phyloP scores from a whole-genome alignment of 23 tunicate genomes.

The Halocynthia aurantium region DNA sequence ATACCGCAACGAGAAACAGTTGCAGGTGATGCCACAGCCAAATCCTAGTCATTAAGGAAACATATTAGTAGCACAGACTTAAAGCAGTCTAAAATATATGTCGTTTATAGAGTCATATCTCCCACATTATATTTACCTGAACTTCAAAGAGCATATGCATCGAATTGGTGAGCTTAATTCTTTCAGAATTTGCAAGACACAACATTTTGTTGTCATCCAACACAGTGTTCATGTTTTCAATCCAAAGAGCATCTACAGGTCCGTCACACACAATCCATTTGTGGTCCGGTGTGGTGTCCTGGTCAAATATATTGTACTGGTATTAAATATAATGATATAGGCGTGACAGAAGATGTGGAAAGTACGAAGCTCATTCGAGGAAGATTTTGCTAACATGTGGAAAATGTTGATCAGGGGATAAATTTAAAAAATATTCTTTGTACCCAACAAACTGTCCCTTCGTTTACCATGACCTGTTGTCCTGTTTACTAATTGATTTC shows the following conservation, averaged over 20 bases:
- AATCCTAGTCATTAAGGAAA: constrained; percentile 38
- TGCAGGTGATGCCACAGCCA: constrained; percentile 99
- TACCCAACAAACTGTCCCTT: no score
- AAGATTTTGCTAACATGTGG: not conserved
- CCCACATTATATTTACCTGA: constrained; percentile 43
- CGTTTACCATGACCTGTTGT: no score
- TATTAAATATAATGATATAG: not conserved
- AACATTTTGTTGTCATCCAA: constrained; percentile 99
- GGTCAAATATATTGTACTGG: not conserved
- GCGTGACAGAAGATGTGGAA: no score
- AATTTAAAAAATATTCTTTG: not conserved
- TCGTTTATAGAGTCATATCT: not conserved
- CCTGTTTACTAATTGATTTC: not conserved
- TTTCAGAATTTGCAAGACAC: constrained; percentile 98
- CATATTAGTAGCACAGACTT: not conserved
- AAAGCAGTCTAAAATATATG: not conserved
- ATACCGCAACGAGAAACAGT: constrained; percentile 99
- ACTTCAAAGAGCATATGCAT: constrained; percentile 99
- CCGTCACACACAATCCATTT: constrained; percentile 99
- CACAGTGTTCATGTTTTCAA: constrained; percentile 99
- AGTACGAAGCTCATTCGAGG: no score
- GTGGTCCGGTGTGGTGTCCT: constrained; percentile 89
- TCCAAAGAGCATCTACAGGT: constrained; percentile 99
- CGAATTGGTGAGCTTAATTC: constrained; percentile 81
- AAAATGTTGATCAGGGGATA: not conserved